Conservation (phyloP, 2,113 vertebrate species). For the Alligator sinensis region DNA sequence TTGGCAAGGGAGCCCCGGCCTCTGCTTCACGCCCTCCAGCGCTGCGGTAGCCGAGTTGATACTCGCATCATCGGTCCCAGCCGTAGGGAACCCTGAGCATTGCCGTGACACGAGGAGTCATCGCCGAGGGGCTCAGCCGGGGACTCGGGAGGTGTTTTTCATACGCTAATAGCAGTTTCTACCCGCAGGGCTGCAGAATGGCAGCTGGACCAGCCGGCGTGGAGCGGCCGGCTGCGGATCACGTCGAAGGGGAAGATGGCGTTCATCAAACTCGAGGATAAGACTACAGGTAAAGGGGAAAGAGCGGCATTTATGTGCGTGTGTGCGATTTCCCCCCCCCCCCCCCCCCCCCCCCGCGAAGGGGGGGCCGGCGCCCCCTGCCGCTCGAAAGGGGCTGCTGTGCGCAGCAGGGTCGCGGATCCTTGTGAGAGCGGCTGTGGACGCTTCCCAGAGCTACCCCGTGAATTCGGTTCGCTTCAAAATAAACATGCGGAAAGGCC, state of each 20-base stretch:
- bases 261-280: conserved; percentile 94
- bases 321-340: not conserved
- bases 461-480: too few relatives aligned
- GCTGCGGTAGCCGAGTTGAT: accelerated
- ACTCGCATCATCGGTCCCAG: too few relatives aligned
- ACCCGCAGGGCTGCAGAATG: conserved; percentile 91
- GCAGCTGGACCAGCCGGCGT: conserved; percentile 94
- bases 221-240: conserved; percentile 93
- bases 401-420: too few relatives aligned
- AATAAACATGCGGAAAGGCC: not conserved
- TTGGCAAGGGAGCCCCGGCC: not conserved
- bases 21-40: accelerated
- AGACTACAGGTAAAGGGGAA: conserved; percentile 83
- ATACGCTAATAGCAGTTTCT: not conserved
- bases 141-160: accelerated
- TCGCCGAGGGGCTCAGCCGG: accelerated
- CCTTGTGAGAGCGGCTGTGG: not conserved
- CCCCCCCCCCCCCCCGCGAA: not conserved
- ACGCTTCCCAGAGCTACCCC: too few relatives aligned
- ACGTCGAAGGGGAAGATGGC: conserved; percentile 88
- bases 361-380: not conserved
- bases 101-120: not conserved
- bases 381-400: not conserved
- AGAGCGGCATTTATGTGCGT: accelerated
- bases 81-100: not conserved